Percentiles rank a stretch among this genome's conserved stretches.
These are phyloP conservation scores for Stenopsyche tienmushanensis DNA, from an alignment of 1,140 invertebrate genomes.

Conservation along the genomic window DNA sequence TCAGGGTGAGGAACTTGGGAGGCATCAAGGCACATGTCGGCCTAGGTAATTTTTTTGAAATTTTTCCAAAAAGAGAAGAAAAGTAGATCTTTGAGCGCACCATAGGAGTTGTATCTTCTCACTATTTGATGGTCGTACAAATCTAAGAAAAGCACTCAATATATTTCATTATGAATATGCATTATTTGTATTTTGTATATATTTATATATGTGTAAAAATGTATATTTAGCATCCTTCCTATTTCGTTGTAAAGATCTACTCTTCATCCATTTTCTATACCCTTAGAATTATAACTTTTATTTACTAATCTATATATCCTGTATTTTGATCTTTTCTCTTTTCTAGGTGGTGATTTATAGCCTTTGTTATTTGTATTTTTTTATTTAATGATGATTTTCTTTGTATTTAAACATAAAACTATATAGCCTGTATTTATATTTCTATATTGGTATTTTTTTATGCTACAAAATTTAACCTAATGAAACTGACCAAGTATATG, in stretches of 20 bases:
- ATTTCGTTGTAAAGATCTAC: constrained; percentile 17
- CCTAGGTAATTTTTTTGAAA: constrained; percentile 64
- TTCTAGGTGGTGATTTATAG: too few relatives aligned
- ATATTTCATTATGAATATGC: not conserved
- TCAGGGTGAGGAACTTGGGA: constrained; percentile 84
- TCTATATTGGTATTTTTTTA: too few relatives aligned
- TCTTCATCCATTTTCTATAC: constrained; percentile 9
- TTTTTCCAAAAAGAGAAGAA: not conserved
- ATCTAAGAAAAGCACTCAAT: not conserved
- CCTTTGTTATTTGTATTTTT: constrained; percentile 1
- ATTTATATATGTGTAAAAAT: constrained; percentile 1
- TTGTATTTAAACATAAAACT: not conserved
- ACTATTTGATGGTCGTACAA: too few relatives aligned
- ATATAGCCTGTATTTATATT: not conserved
- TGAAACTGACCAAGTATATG: too few relatives aligned
- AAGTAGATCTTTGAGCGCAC: constrained; percentile 15
- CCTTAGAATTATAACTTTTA: not conserved
- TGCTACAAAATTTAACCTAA: not conserved
- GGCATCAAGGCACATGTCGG: constrained; percentile 84
- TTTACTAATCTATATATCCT: not conserved
- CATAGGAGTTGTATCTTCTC: not conserved
- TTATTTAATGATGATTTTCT: not conserved
- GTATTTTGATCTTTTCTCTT: too few relatives aligned
- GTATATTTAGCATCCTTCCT: not conserved
- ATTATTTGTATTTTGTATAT: not conserved